These are phyloP conservation scores for Athalia rosae DNA, from an alignment of 2,888 invertebrate species.

Conservation along the genomic window DNA sequence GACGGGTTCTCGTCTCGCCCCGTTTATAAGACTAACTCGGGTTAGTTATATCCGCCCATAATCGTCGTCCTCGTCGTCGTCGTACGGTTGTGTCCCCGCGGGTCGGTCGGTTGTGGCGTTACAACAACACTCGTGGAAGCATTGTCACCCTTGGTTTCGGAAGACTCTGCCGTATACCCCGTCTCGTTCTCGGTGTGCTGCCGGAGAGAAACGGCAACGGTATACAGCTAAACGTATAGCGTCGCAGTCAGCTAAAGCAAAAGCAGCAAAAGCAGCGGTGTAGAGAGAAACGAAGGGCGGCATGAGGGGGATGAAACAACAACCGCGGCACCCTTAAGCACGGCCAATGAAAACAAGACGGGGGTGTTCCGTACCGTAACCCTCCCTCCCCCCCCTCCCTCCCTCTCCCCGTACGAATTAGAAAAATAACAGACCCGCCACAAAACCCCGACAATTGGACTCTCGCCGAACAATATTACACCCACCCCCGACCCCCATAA, in stretches of 20 bases:
- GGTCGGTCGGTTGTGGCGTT: conserved; percentile 30
- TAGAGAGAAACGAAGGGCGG: conserved; percentile 28
- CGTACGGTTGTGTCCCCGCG: neutral
- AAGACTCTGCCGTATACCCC: too few species aligned
- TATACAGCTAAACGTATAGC: neutral
- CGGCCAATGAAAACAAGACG: conserved; percentile 45
- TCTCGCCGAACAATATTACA: conserved; percentile 27
- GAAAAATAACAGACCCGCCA: conserved; percentile 68
- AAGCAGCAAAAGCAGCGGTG: neutral
- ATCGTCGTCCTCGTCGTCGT: neutral
- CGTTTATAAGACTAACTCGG: neutral
- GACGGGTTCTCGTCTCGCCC: too few species aligned
- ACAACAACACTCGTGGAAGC: conserved; percentile 41
- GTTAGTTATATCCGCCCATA: neutral
- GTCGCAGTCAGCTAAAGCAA: neutral
- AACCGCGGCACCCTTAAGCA: conserved; percentile 41
- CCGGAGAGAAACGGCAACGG: neutral
- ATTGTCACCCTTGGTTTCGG: conserved; percentile 36
- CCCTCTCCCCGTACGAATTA: conserved; percentile 63
- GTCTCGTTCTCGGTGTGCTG: conserved; percentile 2
- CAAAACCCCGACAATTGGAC: conserved; percentile 26
- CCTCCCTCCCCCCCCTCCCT: too few species aligned
- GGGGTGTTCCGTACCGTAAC: conserved; percentile 26
- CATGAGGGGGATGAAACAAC: conserved; percentile 42
- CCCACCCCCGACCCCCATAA: conserved; percentile 1